Conservation (phyloP, 2,797 vertebrate genomes). For the Garrulus glandarius region DNA sequence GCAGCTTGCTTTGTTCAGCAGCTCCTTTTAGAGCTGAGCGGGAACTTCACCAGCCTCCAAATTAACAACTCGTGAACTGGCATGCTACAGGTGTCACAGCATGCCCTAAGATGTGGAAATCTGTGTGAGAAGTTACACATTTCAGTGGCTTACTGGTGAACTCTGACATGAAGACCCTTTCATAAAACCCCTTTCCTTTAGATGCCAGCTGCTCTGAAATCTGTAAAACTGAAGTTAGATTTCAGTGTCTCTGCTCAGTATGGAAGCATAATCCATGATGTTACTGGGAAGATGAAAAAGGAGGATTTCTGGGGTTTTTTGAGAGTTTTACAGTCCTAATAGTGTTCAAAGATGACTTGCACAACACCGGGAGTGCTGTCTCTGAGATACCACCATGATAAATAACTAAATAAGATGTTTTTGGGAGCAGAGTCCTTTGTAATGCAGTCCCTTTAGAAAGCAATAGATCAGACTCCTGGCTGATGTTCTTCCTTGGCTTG, state of each 20-base stretch:
- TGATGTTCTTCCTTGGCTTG: not conserved
- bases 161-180: not conserved
- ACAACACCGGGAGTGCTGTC: not conserved
- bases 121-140: not conserved
- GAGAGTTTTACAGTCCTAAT: not conserved
- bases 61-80: not conserved
- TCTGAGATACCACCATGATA: not conserved
- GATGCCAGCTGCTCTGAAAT: not conserved
- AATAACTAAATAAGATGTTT: not conserved
- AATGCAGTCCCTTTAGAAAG: not conserved
- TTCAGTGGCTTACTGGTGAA: not conserved
- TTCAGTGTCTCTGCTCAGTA: not conserved
- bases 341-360: not conserved
- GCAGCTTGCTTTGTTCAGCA: fast-evolving
- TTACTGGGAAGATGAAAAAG: not conserved
- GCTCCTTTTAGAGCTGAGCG: not conserved
- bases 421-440: not conserved
- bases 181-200: not conserved
- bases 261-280: not conserved
- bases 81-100: not conserved
- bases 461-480: not conserved
- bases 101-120: not conserved
- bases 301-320: not conserved
- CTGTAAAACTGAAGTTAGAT: not conserved
- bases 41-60: not conserved